A percentile compares a stretch with the other conserved stretches of the same genome.
Evolutionary conservation across 2,797 vertebrate genomes (phyloP).

Genomic region (Platyrinchus mystaceus): DNA sequence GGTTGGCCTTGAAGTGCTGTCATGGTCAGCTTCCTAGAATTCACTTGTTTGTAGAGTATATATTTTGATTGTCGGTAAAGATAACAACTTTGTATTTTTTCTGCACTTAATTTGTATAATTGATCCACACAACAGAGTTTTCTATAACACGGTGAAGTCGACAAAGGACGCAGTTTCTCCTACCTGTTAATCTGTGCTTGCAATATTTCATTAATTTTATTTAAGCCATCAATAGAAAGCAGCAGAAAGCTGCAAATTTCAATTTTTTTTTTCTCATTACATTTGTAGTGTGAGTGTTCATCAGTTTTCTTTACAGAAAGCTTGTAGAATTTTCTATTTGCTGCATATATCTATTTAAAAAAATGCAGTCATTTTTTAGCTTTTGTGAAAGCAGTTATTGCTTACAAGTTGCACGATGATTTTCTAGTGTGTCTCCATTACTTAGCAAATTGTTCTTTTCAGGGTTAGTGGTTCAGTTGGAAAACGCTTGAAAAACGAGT

Average conservation of each 20-base stretch:
- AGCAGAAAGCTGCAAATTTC: slow-evolving; percentile 52
- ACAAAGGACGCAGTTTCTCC: slow-evolving; percentile 5
- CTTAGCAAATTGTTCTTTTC: slow-evolving; percentile 12
- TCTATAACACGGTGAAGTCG: slow-evolving; percentile 13
- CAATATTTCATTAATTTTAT: slow-evolving; percentile 47
- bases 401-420: slow-evolving; percentile 22
- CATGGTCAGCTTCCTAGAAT: slow-evolving; percentile 30
- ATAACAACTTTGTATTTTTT: slow-evolving; percentile 59
- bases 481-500: slow-evolving; percentile 57
- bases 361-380: not conserved
- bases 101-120: slow-evolving; percentile 66
- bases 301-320: slow-evolving; percentile 42
- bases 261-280: slow-evolving; percentile 13
- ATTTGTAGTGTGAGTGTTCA: slow-evolving; percentile 9
- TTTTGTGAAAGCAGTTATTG: slow-evolving; percentile 30
- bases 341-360: slow-evolving; percentile 49
- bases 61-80: slow-evolving; percentile 62
- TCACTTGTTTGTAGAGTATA: slow-evolving; percentile 54
- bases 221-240: slow-evolving; percentile 47
- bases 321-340: slow-evolving; percentile 39
- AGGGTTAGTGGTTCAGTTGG: slow-evolving; percentile 66
- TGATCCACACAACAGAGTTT: slow-evolving; percentile 46
- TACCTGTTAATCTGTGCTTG: slow-evolving; percentile 66
- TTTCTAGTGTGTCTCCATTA: slow-evolving; percentile 52
- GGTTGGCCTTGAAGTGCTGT: slow-evolving; percentile 21